Evolutionary conservation across 1,140 invertebrate species (phyloP).

Genomic region (Bombyx mandarina): DNA sequence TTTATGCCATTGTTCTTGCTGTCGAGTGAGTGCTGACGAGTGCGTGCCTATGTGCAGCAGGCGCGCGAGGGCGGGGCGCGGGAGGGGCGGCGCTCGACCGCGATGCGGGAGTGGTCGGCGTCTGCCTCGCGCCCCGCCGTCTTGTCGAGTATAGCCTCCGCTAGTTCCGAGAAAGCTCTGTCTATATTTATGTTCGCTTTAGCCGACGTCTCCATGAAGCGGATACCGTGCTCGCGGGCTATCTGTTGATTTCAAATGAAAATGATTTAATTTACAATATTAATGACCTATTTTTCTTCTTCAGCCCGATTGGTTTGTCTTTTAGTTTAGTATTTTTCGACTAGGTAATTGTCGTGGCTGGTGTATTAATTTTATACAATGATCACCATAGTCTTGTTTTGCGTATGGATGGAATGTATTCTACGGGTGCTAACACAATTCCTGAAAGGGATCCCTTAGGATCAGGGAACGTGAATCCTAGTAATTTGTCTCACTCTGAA

Average conservation of each 20-base stretch:
- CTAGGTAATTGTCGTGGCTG: too few relatives aligned
- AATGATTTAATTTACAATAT: not conserved
- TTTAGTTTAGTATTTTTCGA: too few relatives aligned
- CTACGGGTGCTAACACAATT: too few relatives aligned
- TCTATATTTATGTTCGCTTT: conserved; percentile 93
- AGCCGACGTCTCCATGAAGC: conserved; percentile 94
- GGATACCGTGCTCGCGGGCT: conserved; percentile 93
- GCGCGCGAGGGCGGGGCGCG: conserved; percentile 56
- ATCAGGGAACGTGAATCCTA: too few relatives aligned
- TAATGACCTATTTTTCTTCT: too few relatives aligned
- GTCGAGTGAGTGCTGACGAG: not conserved
- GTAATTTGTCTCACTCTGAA: too few relatives aligned
- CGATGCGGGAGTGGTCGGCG: conserved; percentile 58
- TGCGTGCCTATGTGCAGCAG: conserved; percentile 53
- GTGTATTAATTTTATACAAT: too few relatives aligned
- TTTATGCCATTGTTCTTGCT: not conserved
- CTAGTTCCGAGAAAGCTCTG: conserved; percentile 92
- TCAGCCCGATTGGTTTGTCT: too few relatives aligned
- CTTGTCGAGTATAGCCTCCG: conserved; percentile 74
- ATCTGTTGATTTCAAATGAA: conserved; percentile 44
- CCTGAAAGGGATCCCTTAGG: too few relatives aligned
- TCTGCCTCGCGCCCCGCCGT: conserved; percentile 63
- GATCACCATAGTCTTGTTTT: too few relatives aligned
- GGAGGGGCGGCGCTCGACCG: conserved; percentile 61
- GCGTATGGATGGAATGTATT: too few relatives aligned